A percentile compares a stretch with the other conserved stretches of the same genome.
These are phyloP conservation scores for Eupeodes luniger DNA, from an alignment of 2,888 invertebrate species.

Conservation along the genomic window DNA sequence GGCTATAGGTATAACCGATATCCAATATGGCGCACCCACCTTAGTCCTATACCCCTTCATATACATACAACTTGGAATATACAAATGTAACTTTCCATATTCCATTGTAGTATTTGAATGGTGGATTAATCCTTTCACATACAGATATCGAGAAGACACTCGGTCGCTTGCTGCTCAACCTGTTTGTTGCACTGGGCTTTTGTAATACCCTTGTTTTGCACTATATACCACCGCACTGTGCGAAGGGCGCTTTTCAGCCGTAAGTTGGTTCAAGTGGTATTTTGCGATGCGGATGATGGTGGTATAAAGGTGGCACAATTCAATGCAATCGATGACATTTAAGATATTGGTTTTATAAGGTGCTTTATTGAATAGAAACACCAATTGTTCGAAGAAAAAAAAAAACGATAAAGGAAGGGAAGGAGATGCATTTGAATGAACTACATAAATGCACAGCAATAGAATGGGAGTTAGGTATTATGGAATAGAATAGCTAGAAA, in stretches of 20 bases:
- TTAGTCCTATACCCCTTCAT: background rate
- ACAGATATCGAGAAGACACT: constrained; percentile 40
- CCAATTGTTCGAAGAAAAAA: constrained; percentile 11
- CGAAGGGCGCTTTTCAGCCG: constrained; percentile 31
- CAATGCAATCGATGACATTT: constrained; percentile 65
- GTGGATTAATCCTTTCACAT: constrained; percentile 59
- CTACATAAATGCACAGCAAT: constrained; percentile 60
- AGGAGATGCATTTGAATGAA: constrained; percentile 15
- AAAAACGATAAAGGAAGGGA: no score
- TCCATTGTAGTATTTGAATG: constrained; percentile 42
- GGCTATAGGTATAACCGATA: background rate
- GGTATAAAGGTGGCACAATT: constrained; percentile 23
- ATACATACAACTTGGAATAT: background rate
- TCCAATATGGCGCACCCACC: background rate
- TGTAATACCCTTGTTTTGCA: constrained; percentile 40
- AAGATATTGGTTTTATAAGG: constrained; percentile 62
- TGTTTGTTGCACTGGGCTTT: constrained; percentile 62
- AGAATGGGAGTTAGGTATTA: constrained; percentile 6
- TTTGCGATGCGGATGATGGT: constrained; percentile 21
- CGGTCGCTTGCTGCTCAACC: constrained; percentile 35
- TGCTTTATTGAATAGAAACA: constrained; percentile 37
- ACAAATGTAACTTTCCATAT: background rate
- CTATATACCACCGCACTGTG: background rate
- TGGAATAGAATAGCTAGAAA: background rate
- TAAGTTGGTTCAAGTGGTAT: constrained; percentile 46